Conservation (phyloP, 2,888 invertebrate genomes). For the Busseola fusca region DNA sequence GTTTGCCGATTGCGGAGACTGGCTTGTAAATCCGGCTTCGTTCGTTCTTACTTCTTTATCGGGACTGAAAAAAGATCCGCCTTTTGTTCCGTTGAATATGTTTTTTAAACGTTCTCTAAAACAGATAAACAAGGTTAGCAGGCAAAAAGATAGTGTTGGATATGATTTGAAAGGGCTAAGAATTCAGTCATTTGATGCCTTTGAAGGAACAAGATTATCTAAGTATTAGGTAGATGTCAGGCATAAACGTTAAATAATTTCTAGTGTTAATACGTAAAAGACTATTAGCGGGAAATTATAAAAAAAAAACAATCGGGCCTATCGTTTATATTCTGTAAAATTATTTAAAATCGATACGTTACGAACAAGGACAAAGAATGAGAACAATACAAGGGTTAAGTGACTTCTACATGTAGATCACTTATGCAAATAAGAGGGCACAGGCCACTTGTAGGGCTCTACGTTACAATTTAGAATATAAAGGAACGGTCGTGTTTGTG, state of each 20-base stretch:
- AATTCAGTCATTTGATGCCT: neutral
- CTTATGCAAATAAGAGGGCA: conserved; percentile 26
- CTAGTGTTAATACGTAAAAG: neutral
- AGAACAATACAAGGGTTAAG: conserved; percentile 1
- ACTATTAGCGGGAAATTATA: neutral
- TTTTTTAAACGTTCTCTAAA: neutral
- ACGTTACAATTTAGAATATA: neutral
- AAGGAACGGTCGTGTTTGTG: neutral
- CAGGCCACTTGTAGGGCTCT: conserved; percentile 8
- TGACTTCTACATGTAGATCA: neutral
- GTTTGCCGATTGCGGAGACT: conserved; percentile 12
- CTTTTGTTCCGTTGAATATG: neutral
- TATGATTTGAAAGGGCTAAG: neutral
- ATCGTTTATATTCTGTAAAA: neutral
- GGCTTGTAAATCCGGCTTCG: neutral
- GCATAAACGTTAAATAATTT: neutral
- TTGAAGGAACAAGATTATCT: neutral
- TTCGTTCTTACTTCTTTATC: neutral
- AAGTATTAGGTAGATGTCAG: neutral
- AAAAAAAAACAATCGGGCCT: neutral
- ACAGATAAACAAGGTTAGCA: neutral
- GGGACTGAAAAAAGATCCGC: neutral
- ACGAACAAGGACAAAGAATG: neutral
- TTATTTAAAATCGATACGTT: neutral
- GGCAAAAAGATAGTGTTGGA: neutral